Percentiles rank a stretch among this genome's conserved stretches.
Conservation (phyloP, 2,113 vertebrate genomes). For the Zootoca vivipara region DNA sequence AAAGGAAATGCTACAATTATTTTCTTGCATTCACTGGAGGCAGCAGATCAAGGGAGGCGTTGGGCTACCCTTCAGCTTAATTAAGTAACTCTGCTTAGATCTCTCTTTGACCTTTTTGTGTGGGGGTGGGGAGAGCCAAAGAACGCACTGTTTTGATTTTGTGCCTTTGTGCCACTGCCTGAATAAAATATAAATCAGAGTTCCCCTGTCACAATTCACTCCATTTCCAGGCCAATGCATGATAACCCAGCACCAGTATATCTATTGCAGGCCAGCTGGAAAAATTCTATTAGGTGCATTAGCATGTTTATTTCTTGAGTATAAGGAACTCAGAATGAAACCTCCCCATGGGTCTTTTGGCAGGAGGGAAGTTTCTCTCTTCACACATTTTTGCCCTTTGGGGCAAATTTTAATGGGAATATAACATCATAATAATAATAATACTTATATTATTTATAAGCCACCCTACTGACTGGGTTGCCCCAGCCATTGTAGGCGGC, state of each 20-base stretch:
- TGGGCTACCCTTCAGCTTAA: neutral
- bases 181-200: neutral
- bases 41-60: neutral
- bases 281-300: neutral
- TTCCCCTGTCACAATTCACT: neutral
- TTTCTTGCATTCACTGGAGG: neutral
- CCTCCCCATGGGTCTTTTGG: neutral
- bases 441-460: too few species aligned
- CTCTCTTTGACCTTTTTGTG: neutral
- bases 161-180: neutral
- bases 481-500: too few species aligned
- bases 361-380: neutral
- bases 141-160: neutral
- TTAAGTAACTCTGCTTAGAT: neutral
- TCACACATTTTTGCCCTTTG: too few species aligned
- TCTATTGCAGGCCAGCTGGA: neutral
- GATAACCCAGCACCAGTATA: too few species aligned
- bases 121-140: neutral
- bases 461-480: too few species aligned
- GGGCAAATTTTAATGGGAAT: neutral
- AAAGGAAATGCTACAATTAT: neutral
- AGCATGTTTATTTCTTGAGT: neutral
- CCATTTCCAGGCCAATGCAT: neutral
- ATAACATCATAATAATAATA: too few species aligned
- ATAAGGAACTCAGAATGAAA: too few species aligned